Evolutionary conservation across 2,888 invertebrate species (phyloP), one percentile per base, ranked within the genome.

Genomic region (Glyphotaelius pellucidus): DNA sequence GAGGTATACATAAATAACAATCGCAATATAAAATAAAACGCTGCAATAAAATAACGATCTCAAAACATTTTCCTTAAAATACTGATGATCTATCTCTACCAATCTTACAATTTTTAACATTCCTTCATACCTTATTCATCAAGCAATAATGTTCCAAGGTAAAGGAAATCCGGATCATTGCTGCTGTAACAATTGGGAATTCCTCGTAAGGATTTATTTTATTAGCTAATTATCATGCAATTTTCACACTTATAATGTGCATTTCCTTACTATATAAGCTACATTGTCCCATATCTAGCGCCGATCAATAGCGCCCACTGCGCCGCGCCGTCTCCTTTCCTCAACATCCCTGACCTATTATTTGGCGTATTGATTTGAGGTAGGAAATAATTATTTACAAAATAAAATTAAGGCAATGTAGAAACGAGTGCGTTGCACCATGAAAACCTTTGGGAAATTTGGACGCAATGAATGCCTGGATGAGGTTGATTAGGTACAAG

Each of bases 261-360:
- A 67, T 67, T 67, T 67, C 67, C 67, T n/a, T n/a, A 2, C 1
- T 67, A 67, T 9, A 67, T 25, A 67, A 67, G 25, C 67, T 67
- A 67, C n/a, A 67, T 67, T 67, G 67, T 67, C 67, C 67, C 67
- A n/a, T 25, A 67, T 67, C 25, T 67, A n/a, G 67, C 25, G 67
- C n/a, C 67, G 67, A 67, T 67, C 67, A 67, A 67, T 67, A 67
- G 81, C 32, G 81, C 31, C 81, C 81, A 30, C 47, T 38, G 25
- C 19, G 85, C 32, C 15, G 84, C 38, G 25, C 42, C 38, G 14
- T 86, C 42, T 86, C 85, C n/a, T 11, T 86, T 42, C 38, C 85
- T 86, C 47, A 38, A 25, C 85, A 86, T 42, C 85, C 85, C 14
- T 86, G 85, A 86, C 85, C 81, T 81, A 81, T 81, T 32, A 86